Base-by-base conservation (phyloP, 2,888 invertebrate species). In the Lasius platythorax region DNA sequence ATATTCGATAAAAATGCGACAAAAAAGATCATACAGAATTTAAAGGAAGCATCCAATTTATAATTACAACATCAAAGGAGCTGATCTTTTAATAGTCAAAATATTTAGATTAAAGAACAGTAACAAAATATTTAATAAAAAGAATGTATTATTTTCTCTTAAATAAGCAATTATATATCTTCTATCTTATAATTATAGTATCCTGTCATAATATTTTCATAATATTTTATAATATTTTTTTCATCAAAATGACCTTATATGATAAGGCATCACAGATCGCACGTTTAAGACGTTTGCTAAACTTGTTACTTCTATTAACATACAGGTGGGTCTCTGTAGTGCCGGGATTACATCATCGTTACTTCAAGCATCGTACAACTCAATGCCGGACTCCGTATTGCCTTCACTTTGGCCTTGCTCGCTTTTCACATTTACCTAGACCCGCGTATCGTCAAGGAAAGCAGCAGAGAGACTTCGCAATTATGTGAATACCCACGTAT, bases 371-470 rank as follows among this genome's bases (percentile, higher is more conserved):
- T 58, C 63, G 50, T 43, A 56, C 63, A 58, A 53, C 67, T 78
- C 87, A 76, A 84, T 74, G 82, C 63, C 46, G 82, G 56, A 58
- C 72, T 78, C 9, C 6, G 37, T 33, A 53, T 86, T 86, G 74
- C 87, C 88, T 88, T 87, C 88, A 87, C 88, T 86, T 82, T 88
- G 84, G 85, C 88, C 88, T 88, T 88, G 87, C 87, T 87, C 86
- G 86, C 84, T 84, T 85, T 88, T 87, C 75, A 15, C 85, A 43
- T 58, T 83, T 78, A 73, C 86, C 83, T 86, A 79, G 85, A 75
- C 85, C 73, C 40, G 30, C 37, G 23, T 58, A 15, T 53, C 58
- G 3, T 33, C 40, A 63, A 30, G 11, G 40, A 15, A 30, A 58
- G 33, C 61, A 58, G 58, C 18, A 12, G 30, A 11, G 18, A 50